Evolutionary conservation across 2,113 vertebrate genomes (phyloP), one percentile per base, ranked within the genome.

Genomic region (Oncorhynchus clarkii): DNA sequence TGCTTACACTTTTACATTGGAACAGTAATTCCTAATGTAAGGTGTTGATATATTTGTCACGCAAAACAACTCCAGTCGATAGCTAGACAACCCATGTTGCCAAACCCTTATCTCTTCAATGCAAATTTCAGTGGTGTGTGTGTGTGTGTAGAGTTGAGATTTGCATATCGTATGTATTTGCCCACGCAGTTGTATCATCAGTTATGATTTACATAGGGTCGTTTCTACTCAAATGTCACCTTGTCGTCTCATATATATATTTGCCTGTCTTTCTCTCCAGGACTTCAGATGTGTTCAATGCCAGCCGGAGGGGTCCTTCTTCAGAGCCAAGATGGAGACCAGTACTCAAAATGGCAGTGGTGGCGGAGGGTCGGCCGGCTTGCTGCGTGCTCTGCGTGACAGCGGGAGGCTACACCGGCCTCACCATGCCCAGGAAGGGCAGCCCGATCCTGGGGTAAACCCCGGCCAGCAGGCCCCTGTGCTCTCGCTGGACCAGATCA

Each of bases 241-340:
- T 20, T 0, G 1, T 18, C 51, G 49, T 29, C 29, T 59, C 9
- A 11, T 86, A 84, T 89, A 77, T 68, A 77, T 68, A 77, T 68
- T 31, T 70, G 68, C 68, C 48, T 57, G 13, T 74, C 18, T 85
- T 67, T 76, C 68, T 86, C 14, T 80, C 26, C 93, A 99, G 97
- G 95, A 96, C 93, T 97, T 97, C 97, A 97, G 96, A 99, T 99
- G 97, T 97, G 95, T 97, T 96, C 96, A 95, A 95, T 93, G 95
- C 94, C 95, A 92, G 92, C 87, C 78, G 93, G 91, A 93, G 95
- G 90, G 94, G 94, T 91, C 91, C 93, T 94, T 92, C 89, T 93
- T 94, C 94, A 88, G 88, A 95, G 93, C 94, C 92, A 89, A 88
- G 91, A 99, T 99, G 97, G 96, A 97, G 94, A 92, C 93, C 82